A percentile compares a stretch with the other conserved stretches of the same genome.
These are phyloP conservation scores for Penaeus monodon DNA, from an alignment of 2,888 invertebrate species.

Conservation along the genomic window DNA sequence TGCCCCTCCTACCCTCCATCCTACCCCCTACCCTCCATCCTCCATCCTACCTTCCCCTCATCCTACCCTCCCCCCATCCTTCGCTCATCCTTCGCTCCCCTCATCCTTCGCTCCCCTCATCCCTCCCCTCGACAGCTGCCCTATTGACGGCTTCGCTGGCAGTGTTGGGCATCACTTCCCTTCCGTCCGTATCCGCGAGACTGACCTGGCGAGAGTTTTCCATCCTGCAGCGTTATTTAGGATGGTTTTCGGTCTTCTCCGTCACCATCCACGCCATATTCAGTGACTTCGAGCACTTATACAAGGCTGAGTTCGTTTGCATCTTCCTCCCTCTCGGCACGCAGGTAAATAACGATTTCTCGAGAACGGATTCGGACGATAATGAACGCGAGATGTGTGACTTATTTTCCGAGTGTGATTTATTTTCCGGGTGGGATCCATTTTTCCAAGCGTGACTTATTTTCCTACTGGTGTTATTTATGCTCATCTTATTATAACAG, in stretches of 20 bases:
- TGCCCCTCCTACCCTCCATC: too few relatives aligned
- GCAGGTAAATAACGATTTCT: conserved; percentile 11
- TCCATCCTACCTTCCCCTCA: too few relatives aligned
- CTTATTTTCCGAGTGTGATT: conserved; percentile 10
- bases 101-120: too few relatives aligned
- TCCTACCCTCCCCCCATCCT: too few relatives aligned
- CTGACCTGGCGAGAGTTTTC: conserved; percentile 59
- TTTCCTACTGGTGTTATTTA: too few relatives aligned
- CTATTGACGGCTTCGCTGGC: conserved; percentile 11
- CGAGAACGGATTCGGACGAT: conserved; percentile 27
- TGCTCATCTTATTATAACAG: too few relatives aligned
- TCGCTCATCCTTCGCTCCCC: too few relatives aligned
- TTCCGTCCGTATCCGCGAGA: conserved; percentile 53
- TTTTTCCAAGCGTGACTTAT: too few relatives aligned
- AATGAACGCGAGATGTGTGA: conserved; percentile 47
- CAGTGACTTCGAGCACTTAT: neutral
- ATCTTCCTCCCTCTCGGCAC: conserved; percentile 6
- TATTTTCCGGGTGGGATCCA: too few relatives aligned
- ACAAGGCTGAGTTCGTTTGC: neutral
- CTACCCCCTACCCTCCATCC: too few relatives aligned
- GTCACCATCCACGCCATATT: conserved; percentile 24
- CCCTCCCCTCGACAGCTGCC: conserved; percentile 6
- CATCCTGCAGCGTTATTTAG: conserved; percentile 48
- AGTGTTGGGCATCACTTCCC: conserved; percentile 55
- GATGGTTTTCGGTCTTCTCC: conserved; percentile 35